Conservation (phyloP, 2,888 invertebrate genomes). For the Chymomyza amoena region DNA sequence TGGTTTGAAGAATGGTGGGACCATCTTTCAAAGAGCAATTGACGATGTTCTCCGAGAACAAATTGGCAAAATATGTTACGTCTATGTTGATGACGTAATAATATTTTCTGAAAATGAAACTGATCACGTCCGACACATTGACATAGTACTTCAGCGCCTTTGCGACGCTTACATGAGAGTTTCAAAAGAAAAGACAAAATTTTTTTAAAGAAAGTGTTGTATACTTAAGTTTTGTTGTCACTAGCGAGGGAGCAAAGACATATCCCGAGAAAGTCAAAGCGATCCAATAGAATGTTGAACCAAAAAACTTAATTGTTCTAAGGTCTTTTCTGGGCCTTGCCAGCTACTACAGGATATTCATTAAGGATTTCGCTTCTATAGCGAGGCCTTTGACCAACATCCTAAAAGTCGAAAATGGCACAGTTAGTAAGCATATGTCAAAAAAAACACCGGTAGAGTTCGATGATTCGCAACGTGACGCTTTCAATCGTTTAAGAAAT, state of each 20-base stretch:
- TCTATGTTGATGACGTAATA: too few species aligned
- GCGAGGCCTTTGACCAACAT: constrained; percentile 1
- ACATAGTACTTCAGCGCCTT: too few species aligned
- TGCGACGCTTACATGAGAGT: not conserved
- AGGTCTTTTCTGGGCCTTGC: constrained; percentile 13
- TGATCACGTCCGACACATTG: not conserved
- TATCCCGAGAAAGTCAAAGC: constrained; percentile 1
- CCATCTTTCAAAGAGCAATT: constrained; percentile 48
- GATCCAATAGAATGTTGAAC: too few species aligned
- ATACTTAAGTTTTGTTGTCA: constrained; percentile 21
- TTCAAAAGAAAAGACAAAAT: not conserved
- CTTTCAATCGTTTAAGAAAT: too few species aligned
- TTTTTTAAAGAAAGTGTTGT: not conserved
- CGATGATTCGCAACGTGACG: too few species aligned
- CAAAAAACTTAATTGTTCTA: not conserved
- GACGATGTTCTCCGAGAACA: constrained; percentile 36
- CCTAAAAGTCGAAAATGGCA: not conserved
- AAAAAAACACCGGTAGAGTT: too few species aligned
- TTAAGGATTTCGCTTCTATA: constrained; percentile 9
- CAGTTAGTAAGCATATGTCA: not conserved
- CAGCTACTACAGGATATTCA: not conserved
- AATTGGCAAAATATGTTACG: too few species aligned
- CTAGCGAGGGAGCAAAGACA: constrained; percentile 2
- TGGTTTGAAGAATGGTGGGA: constrained; percentile 76
- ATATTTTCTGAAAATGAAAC: not conserved